phyloP scores from a whole-genome alignment of 1,140 invertebrate species.

The Octopus sinensis region DNA sequence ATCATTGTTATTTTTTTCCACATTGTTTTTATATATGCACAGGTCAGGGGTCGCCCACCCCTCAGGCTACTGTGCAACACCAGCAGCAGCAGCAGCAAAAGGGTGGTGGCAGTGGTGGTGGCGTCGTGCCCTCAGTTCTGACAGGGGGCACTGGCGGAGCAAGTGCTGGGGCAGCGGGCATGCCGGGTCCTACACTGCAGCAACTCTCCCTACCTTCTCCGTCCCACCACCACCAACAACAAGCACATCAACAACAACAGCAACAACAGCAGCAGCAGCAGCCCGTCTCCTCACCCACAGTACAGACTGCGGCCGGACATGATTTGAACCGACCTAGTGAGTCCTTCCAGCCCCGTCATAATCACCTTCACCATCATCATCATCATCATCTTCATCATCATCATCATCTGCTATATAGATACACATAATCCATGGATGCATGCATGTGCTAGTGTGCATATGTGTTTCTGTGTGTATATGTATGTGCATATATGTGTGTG shows the following conservation, averaged over 20 bases:
- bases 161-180: not conserved
- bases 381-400: not conserved
- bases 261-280: slow-evolving; percentile 14
- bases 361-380: not conserved
- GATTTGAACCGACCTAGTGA: slow-evolving; percentile 23
- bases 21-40: slow-evolving; percentile 16
- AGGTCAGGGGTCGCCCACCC: slow-evolving; percentile 33
- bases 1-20: not conserved
- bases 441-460: too few relatives aligned
- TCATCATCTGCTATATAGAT: too few relatives aligned
- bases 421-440: too few relatives aligned
- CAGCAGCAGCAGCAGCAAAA: slow-evolving; percentile 21
- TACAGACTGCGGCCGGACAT: slow-evolving; percentile 1
- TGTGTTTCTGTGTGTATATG: too few relatives aligned
- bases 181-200: not conserved
- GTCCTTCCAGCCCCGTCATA: not conserved
- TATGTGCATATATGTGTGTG: too few relatives aligned
- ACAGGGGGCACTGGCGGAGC: not conserved
- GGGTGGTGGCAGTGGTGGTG: not conserved
- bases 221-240: not conserved
- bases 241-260: slow-evolving; percentile 13
- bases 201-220: not conserved
- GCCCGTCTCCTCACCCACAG: slow-evolving; percentile 4
- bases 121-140: not conserved
- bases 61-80: slow-evolving; percentile 34